Conservation (phyloP, 2,113 vertebrate species). For the Ceuthmochares aereus region DNA sequence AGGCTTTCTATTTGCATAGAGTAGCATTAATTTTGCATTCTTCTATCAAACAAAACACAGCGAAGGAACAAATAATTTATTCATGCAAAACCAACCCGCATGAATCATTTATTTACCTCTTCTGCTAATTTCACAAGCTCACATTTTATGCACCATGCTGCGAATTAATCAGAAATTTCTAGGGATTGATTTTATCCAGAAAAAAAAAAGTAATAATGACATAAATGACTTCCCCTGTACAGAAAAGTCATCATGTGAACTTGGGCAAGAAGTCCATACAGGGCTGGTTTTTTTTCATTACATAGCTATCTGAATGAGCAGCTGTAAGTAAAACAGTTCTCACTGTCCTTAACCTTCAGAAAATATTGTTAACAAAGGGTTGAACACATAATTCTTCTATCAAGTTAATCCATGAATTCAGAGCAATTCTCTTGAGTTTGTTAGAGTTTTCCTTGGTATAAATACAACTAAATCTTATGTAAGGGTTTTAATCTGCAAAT, state of each 20-base stretch:
- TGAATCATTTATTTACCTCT: constrained; percentile 81
- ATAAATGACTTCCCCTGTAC: neutral
- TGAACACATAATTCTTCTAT: neutral
- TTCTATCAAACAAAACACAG: constrained; percentile 60
- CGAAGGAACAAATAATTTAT: constrained; percentile 76
- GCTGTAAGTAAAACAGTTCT: neutral
- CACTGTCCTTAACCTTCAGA: neutral
- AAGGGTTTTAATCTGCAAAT: neutral
- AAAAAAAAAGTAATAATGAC: neutral
- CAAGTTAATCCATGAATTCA: neutral
- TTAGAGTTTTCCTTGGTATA: neutral
- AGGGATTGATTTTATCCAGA: constrained; percentile 38
- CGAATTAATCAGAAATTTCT: constrained; percentile 49
- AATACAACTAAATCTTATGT: neutral
- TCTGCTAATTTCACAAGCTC: constrained; percentile 70
- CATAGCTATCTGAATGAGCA: neutral
- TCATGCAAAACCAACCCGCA: constrained; percentile 74
- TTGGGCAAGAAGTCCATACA: constrained; percentile 3
- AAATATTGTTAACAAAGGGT: neutral
- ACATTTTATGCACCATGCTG: constrained; percentile 52
- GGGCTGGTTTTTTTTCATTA: neutral
- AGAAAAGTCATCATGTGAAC: constrained; percentile 19
- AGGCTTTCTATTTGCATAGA: constrained; percentile 68
- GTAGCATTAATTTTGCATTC: constrained; percentile 73
- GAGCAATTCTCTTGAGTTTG: neutral